Base-by-base conservation (phyloP, 2,888 invertebrate species). In the Labia minor region DNA sequence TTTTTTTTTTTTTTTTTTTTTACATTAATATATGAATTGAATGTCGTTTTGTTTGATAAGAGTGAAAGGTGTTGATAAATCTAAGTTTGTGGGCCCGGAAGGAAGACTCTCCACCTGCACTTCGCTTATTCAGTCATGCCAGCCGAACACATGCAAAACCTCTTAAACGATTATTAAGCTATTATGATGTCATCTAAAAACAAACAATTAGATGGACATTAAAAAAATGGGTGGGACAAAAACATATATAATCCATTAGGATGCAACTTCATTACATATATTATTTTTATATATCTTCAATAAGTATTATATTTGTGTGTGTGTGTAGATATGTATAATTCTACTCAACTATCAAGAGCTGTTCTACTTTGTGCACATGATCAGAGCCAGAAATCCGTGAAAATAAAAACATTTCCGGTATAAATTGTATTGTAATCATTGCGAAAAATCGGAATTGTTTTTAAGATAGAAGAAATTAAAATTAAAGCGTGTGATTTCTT, bases 131-230 rank as follows among this genome's bases (percentile, higher is more conserved):
- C 49, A 49, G 49, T 49, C 49, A 49, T 49, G 49, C 49, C 49
- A 49, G 14, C 49, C 49, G 16, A 49, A 16, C 49, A 49, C 49
- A 49, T n/a, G 49, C 49, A 49, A 49, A 49, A 49, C 49, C 49
- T 49, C 49, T 49, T 49, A 49, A 49, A 49, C 49, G 49, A 49
- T 49, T 49, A 49, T 49, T 49, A 49, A 49, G 49, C 49, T 49
- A n/a, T 49, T 49, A 49, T 49, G 49, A 49, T 49, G 2, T 3
- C 49, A 49, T 49, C 49, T 49, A 49, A 49, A 14, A 49, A 49
- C 3, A 16, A 14, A 49, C 49, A 49, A 49, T 49, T 49, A 49
- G 49, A 49, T 49, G 14, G 8, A 26, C 3, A 26, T 26, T 6
- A 26, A 49, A 49, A 49, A 49, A 49, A 49, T n/a, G 49, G 49